Evolutionary conservation across 2,888 invertebrate species (phyloP), one percentile per base, ranked within the genome.

Genomic region (Aspidiotus destructor): DNA sequence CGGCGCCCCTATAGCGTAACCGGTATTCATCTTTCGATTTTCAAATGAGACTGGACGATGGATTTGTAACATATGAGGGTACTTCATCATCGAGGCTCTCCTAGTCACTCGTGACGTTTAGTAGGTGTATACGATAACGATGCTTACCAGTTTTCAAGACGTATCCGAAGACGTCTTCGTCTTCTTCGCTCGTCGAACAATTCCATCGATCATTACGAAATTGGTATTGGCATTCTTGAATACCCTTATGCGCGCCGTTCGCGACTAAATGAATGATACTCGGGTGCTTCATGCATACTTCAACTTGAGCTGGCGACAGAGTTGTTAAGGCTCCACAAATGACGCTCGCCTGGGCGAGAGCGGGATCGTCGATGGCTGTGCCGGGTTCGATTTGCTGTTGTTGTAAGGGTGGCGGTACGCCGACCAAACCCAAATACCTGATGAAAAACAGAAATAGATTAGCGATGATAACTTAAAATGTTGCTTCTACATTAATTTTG

Each of bases 181-280:
- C 77, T 53, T 75, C 74, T 73, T 87, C 83, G 71, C 86, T 83
- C 0, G 89, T 86, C 69, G 91, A 90, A 77, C 93, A 93, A 78
- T 93, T 93, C 93, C 92, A 93, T 77, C 88, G 82, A 71, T 90
- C 83, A 77, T 87, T 85, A 70, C 87, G 82, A 79, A 93, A 92
- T 80, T 92, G 92, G 78, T 86, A 84, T 73, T 90, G 89, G 77
- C 93, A 93, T 83, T 93, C 92, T 72, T 84, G 84, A 73, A 90
- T 89, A 41, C 89, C 92, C 71, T 89, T 80, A 74, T 86, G 84
- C 70, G 92, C 89, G 28, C 94, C 94, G 75, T 85, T 85, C 69
- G 86, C 84, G 75, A 94, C 91, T 79, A 92, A 89, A 75, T 87
- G 85, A 72, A 94, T 82, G 64, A 94, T 82, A 72, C 83, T 83